phyloP scores from a whole-genome alignment of 1,140 invertebrate species.

The Oreohelix idahoensis region DNA sequence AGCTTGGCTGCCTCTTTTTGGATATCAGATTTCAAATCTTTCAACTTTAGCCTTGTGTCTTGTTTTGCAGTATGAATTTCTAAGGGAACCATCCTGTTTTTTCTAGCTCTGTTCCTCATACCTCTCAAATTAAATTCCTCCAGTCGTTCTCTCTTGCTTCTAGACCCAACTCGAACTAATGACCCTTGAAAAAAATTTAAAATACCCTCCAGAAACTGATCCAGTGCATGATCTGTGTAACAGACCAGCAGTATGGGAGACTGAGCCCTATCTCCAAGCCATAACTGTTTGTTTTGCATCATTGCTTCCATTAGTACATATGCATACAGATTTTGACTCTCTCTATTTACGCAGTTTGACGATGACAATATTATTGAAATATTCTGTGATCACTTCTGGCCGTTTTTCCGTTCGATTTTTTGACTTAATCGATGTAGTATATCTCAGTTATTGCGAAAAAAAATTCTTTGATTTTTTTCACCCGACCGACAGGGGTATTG shows the following conservation, averaged over 20 bases:
- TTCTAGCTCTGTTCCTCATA: conserved; percentile 41
- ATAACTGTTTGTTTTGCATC: conserved; percentile 63
- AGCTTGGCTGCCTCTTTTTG: conserved; percentile 46
- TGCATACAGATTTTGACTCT: too few species aligned
- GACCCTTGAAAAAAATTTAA: conserved; percentile 53
- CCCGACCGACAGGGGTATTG: too few species aligned
- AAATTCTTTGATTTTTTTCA: too few species aligned
- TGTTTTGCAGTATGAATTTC: conserved; percentile 44
- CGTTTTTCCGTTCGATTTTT: too few species aligned
- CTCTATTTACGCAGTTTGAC: too few species aligned
- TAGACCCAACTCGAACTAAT: conserved; percentile 83
- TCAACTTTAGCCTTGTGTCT: conserved; percentile 42
- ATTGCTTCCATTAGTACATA: too few species aligned
- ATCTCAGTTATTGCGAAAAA: too few species aligned
- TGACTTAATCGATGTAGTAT: too few species aligned
- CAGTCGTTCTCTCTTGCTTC: conserved; percentile 76
- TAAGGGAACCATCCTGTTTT: conserved; percentile 36
- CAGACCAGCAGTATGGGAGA: conserved; percentile 84
- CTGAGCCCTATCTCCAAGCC: conserved; percentile 50
- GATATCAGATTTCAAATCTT: conserved; percentile 45
- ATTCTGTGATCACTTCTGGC: too few species aligned
- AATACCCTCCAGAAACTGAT: conserved; percentile 86
- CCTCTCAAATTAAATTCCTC: conserved; percentile 47
- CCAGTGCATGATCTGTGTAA: conserved; percentile 89
- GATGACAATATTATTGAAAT: too few species aligned